phyloP scores from a whole-genome alignment of 2,797 vertebrate genomes.

The Potorous gilbertii region DNA sequence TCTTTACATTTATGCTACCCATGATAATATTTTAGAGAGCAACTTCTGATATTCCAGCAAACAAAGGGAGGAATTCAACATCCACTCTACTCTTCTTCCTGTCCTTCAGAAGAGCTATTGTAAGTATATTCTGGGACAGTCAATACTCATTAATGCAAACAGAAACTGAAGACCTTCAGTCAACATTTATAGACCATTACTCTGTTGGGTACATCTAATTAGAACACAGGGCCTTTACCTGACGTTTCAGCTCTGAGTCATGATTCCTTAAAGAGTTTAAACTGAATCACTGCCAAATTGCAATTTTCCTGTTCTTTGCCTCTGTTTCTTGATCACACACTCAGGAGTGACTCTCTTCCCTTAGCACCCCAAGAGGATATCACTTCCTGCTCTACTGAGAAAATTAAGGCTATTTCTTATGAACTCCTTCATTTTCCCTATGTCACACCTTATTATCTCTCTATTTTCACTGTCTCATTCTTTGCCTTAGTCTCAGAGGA shows the following conservation, averaged over 20 bases:
- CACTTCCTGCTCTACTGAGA: background rate
- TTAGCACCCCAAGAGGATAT: background rate
- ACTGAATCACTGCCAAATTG: background rate
- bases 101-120: background rate
- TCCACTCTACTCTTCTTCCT: background rate
- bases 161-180: background rate
- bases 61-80: background rate
- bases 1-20: background rate
- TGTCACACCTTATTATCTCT: background rate
- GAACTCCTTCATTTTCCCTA: background rate
- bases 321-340: background rate
- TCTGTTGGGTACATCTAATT: slow-evolving; percentile 13
- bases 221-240: slow-evolving; percentile 45
- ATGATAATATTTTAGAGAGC: background rate
- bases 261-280: background rate
- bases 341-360: background rate
- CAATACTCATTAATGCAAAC: background rate
- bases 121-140: background rate
- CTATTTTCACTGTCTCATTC: background rate
- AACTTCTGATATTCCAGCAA: background rate
- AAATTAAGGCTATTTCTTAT: background rate
- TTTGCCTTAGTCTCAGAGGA: background rate
- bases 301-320: background rate
- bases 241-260: background rate
- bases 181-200: background rate